Evolutionary conservation across 53 echinoderm and acorn worm species (phyloP).

Genomic region (Glandiceps talaboti): DNA sequence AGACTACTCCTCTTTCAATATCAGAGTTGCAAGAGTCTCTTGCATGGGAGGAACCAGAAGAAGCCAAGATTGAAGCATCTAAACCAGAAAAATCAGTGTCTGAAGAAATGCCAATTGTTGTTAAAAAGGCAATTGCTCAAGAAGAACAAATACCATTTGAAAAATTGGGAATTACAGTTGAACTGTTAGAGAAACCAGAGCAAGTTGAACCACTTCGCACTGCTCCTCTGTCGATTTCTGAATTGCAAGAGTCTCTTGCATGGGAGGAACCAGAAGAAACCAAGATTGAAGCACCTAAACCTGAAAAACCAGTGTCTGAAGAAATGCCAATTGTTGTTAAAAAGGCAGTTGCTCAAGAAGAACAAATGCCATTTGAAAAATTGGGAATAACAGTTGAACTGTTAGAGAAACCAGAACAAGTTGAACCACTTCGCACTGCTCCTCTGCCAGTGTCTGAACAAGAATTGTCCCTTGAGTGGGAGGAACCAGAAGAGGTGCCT

Average conservation of each 20-base stretch:
- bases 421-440: no score
- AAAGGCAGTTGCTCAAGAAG: no score
- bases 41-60: not conserved
- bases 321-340: not conserved
- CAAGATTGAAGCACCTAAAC: slow-evolving; percentile 10
- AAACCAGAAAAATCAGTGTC: not conserved
- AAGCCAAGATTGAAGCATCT: not conserved
- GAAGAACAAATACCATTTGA: no score
- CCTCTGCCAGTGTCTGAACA: not conserved
- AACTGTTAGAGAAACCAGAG: no score
- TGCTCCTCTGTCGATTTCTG: no score
- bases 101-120: not conserved
- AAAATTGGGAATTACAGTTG: no score
- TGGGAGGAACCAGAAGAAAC: no score
- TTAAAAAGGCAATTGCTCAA: not conserved
- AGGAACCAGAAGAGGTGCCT: not conserved
- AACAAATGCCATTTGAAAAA: no score
- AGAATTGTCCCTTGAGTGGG: not conserved
- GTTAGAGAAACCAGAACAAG: no score
- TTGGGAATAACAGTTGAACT: no score
- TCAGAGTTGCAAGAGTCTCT: not conserved
- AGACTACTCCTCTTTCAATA: not conserved
- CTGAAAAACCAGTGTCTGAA: slow-evolving; percentile 21
- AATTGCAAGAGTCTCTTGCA: no score
- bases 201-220: no score